Evolutionary conservation across 2,888 invertebrate species (phyloP).

Genomic region (Andrena praecox): DNA sequence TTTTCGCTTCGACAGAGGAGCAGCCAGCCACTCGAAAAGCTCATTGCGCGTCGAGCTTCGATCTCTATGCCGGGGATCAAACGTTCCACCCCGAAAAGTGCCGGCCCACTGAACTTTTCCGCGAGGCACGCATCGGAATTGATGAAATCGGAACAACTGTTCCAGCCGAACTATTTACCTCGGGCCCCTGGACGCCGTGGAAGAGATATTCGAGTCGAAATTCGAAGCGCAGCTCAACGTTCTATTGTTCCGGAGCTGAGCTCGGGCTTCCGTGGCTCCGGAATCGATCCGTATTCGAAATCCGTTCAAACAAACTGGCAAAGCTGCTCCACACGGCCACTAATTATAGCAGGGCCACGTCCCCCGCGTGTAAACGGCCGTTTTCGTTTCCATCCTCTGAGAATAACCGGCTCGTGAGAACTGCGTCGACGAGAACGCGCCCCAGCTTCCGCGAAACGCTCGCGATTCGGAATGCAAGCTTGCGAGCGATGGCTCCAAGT

Average conservation of each 20-base stretch:
- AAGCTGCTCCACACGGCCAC: conserved; percentile 23
- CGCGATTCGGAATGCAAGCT: conserved; percentile 13
- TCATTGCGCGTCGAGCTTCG: neutral
- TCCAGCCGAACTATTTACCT: too few relatives aligned
- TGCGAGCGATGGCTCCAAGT: neutral
- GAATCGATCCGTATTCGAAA: conserved; percentile 12
- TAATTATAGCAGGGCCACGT: conserved; percentile 48
- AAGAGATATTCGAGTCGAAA: too few relatives aligned
- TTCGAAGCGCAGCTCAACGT: neutral
- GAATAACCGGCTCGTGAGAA: conserved; percentile 43
- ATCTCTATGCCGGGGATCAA: too few relatives aligned
- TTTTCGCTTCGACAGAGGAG: too few relatives aligned
- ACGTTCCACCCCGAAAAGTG: too few relatives aligned
- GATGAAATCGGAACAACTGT: too few relatives aligned
- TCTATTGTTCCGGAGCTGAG: conserved; percentile 6
- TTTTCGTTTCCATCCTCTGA: conserved; percentile 40
- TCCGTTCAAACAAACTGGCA: conserved; percentile 24
- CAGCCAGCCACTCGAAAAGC: neutral
- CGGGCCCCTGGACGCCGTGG: too few relatives aligned
- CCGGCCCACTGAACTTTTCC: too few relatives aligned
- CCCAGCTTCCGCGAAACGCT: conserved; percentile 1
- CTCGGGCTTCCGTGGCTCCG: neutral
- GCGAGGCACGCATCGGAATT: too few relatives aligned
- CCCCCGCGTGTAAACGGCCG: conserved; percentile 35
- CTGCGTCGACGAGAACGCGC: conserved; percentile 14